Evolutionary conservation across 1,140 invertebrate species (phyloP), one percentile per base, ranked within the genome.

Genomic region (Doryteuthis pealeii): DNA sequence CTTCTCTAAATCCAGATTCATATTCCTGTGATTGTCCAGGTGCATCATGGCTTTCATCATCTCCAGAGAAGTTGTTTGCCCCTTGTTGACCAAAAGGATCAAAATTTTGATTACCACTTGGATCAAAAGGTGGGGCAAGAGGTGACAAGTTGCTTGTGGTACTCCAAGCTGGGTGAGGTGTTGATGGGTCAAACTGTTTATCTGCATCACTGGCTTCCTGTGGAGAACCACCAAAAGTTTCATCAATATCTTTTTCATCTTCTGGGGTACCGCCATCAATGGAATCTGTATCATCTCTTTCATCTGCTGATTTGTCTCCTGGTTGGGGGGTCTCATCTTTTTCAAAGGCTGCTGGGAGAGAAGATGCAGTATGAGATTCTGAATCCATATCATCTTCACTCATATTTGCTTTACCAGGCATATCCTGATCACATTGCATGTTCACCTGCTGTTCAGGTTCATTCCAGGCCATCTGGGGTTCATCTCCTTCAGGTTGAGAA

Each of bases 271-370:
- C 75, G 35, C 78, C 77, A 79, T 80, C 75, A 79, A 78, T 76
- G 28, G 79, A 78, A 74, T 83, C 82, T 43, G 75, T 80, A 26
- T 80, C 79, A 66, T 78, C 78, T 49, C 73, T 72, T 62, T 79
- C 72, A 26, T 71, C 72, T 18, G 69, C 74, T 28, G 77, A 54
- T 32, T 78, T 75, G 18, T 32, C 30, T 32, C 28, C 66, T 75
- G 65, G n/a, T 71, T 31, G 28, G 4, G 66, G 66, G 30, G 66
- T 79, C 54, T 79, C 75, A 68, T 83, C 83, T 32, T 79, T 79
- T 40, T 82, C 81, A 79, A 83, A 80, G 22, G 80, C 80, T 76
- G 81, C 81, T 73, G 82, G 82, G 71, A 80, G 75, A 30, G 75
- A 79, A n/a, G 81, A 81, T 45, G 62, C 28, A 40, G 10, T 10